Conservation (phyloP, 2,888 invertebrate species). For the Mactromeris polynyma region DNA sequence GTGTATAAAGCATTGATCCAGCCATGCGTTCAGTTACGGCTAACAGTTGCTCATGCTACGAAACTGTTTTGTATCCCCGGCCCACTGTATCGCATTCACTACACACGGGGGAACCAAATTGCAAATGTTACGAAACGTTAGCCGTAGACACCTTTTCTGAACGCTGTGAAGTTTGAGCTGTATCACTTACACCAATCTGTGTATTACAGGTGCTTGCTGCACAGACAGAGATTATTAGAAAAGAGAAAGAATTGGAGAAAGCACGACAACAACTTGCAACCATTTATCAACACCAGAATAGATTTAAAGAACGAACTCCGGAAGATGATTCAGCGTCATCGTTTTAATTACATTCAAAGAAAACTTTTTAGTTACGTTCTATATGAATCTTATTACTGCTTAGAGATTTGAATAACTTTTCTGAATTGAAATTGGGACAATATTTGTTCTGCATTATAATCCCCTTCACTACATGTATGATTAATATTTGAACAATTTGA, state of each 20-base stretch:
- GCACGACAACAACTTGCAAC: slow-evolving; percentile 96
- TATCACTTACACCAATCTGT: too few relatives aligned
- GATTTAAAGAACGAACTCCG: slow-evolving; percentile 89
- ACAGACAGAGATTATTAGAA: slow-evolving; percentile 92
- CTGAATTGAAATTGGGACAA: not conserved
- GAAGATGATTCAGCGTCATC: slow-evolving; percentile 79
- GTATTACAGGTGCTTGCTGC: slow-evolving; percentile 85
- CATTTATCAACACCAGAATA: slow-evolving; percentile 97
- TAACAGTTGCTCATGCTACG: too few relatives aligned
- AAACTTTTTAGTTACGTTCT: not conserved
- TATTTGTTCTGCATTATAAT: not conserved
- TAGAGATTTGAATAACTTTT: not conserved
- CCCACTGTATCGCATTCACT: too few relatives aligned
- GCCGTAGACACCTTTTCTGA: too few relatives aligned
- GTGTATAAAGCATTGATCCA: too few relatives aligned
- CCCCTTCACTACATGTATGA: too few relatives aligned
- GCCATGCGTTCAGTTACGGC: too few relatives aligned
- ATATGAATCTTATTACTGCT: not conserved
- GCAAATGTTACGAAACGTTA: too few relatives aligned
- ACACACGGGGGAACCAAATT: too few relatives aligned
- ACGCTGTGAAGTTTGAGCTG: not conserved
- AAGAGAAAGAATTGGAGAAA: slow-evolving; percentile 97
- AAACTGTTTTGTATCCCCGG: too few relatives aligned
- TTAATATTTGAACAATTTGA: not conserved
- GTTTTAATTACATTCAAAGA: slow-evolving; percentile 54